phyloP scores from a whole-genome alignment of 1,140 invertebrate species.

The Centruroides sculpturatus region DNA sequence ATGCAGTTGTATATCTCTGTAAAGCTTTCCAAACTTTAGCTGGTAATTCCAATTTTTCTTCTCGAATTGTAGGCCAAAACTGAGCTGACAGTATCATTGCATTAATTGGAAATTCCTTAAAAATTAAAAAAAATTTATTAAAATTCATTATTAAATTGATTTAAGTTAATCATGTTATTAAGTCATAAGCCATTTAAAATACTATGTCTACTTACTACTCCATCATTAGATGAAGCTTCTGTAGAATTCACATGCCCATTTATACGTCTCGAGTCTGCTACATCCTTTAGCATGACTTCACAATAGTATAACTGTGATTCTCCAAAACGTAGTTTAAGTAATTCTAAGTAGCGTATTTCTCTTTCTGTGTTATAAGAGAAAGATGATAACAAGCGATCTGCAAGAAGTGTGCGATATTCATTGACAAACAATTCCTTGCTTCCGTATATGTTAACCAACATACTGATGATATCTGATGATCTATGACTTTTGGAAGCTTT shows the following conservation, averaged over 20 bases:
- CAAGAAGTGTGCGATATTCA: conserved; percentile 87
- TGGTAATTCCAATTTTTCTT: conserved; percentile 80
- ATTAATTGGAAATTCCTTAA: conserved; percentile 18
- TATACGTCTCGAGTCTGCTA: conserved; percentile 62
- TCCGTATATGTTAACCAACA: conserved; percentile 96
- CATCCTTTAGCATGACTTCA: conserved; percentile 97
- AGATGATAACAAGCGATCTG: conserved; percentile 77
- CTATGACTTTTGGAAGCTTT: conserved; percentile 15
- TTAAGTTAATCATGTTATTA: too few relatives aligned
- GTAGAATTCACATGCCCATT: conserved; percentile 68
- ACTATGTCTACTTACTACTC: conserved; percentile 1
- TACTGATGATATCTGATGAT: conserved; percentile 88
- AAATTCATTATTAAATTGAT: too few relatives aligned
- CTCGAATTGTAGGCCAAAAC: conserved; percentile 95
- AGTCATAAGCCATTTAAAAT: not conserved
- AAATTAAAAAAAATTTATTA: too few relatives aligned
- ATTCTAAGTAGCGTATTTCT: conserved; percentile 87
- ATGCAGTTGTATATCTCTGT: conserved; percentile 75
- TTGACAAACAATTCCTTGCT: conserved; percentile 97
- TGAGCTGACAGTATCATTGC: conserved; percentile 91
- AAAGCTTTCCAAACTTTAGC: conserved; percentile 61
- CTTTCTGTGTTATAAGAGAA: conserved; percentile 77
- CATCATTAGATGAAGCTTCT: conserved; percentile 23
- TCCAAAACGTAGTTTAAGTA: conserved; percentile 88
- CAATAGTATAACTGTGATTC: conserved; percentile 91